phyloP scores from a whole-genome alignment of 2,888 invertebrate species.

The Lasioglossum leucozonium region DNA sequence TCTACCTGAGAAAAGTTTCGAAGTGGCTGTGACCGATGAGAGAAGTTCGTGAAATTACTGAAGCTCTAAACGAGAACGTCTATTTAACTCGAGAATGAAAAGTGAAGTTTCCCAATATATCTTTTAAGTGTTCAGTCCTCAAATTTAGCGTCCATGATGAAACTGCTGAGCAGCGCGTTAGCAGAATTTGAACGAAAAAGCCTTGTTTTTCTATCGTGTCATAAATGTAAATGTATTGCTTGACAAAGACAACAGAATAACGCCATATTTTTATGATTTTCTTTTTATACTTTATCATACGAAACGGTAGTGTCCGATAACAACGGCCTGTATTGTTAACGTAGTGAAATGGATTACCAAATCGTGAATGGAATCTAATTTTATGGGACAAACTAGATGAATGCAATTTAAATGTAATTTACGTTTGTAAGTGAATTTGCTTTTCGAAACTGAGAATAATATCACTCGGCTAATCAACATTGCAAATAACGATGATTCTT shows the following conservation, averaged over 20 bases:
- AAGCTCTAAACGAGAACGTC: conserved; percentile 34
- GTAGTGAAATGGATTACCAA: neutral
- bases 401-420: neutral
- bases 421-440: conserved; percentile 1
- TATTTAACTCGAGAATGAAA: conserved; percentile 33
- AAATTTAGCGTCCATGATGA: conserved; percentile 8
- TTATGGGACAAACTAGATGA: neutral
- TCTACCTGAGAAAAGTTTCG: conserved; percentile 56
- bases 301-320: conserved; percentile 54
- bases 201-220: conserved; percentile 21
- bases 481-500: conserved; percentile 9
- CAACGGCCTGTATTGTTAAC: neutral
- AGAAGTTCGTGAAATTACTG: conserved; percentile 47
- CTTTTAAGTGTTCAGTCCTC: conserved; percentile 25
- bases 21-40: conserved; percentile 63
- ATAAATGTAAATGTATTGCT: conserved; percentile 29
- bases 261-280: conserved; percentile 22
- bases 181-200: conserved; percentile 9
- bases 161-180: conserved; percentile 8
- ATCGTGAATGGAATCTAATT: neutral
- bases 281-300: conserved; percentile 16
- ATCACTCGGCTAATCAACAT: conserved; percentile 2
- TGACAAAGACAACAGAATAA: conserved; percentile 41
- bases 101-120: neutral
- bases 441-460: neutral